A percentile compares a stretch with the other conserved stretches of the same genome.
These are phyloP conservation scores for Stomatorhinus ivindoensis DNA, from an alignment of 2,113 vertebrate genomes.

Conservation along the genomic window DNA sequence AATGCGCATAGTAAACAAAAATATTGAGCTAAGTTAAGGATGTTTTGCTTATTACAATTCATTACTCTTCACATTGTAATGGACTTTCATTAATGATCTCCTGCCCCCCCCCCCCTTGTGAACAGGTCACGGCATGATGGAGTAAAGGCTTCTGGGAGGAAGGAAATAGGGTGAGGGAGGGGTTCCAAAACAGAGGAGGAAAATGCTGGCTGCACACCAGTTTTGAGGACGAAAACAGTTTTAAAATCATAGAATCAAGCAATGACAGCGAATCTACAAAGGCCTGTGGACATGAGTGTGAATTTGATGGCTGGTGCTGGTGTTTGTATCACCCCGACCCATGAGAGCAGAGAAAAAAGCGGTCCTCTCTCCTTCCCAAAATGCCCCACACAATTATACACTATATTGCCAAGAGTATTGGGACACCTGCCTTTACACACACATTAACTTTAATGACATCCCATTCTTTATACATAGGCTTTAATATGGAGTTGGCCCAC, in stretches of 20 bases:
- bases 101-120: neutral
- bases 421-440: too few species aligned
- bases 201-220: slow-evolving; percentile 36
- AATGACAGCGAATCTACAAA: slow-evolving; percentile 50
- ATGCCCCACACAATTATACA: neutral
- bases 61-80: neutral
- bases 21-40: neutral
- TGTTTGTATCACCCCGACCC: slow-evolving; percentile 67
- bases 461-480: too few species aligned
- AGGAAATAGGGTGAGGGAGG: neutral
- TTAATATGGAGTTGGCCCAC: too few species aligned
- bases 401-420: too few species aligned
- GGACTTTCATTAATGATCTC: neutral
- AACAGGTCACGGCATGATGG: neutral
- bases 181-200: neutral
- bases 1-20: neutral
- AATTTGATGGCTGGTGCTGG: slow-evolving; percentile 60
- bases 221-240: slow-evolving; percentile 58
- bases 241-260: slow-evolving; percentile 69
- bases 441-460: too few species aligned
- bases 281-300: slow-evolving; percentile 47
- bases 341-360: slow-evolving; percentile 35
- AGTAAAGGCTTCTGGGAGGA: neutral
- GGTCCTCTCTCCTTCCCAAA: neutral
- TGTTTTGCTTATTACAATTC: neutral